Conservation (phyloP, 1,140 invertebrate genomes). For the Saccostrea echinata region DNA sequence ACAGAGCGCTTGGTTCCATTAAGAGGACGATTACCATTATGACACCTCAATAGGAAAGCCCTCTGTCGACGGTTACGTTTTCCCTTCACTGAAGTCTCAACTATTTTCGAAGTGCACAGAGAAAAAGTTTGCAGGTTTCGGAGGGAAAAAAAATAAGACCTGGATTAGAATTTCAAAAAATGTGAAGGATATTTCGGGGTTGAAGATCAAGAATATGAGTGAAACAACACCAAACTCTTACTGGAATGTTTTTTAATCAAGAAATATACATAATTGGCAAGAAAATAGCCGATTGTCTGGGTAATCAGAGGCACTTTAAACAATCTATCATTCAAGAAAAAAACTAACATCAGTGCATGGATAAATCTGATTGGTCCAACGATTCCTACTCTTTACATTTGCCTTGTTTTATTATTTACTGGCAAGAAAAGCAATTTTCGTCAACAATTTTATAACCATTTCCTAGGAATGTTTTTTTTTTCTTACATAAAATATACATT, state of each 20-base stretch:
- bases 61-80: neutral
- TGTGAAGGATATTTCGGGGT: neutral
- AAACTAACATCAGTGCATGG: neutral
- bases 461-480: neutral
- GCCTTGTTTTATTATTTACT: neutral
- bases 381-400: neutral
- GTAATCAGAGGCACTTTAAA: neutral
- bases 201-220: neutral
- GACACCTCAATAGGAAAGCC: neutral
- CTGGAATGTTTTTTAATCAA: constrained; percentile 35
- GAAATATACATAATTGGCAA: constrained; percentile 31
- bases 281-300: constrained; percentile 5
- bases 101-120: too few species aligned
- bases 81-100: too few species aligned
- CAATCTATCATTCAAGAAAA: neutral
- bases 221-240: neutral
- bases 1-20: constrained; percentile 14
- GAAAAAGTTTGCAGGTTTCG: too few species aligned
- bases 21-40: neutral
- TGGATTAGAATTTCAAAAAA: too few species aligned
- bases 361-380: neutral
- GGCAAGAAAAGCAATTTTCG: constrained; percentile 5
- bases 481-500: neutral
- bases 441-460: neutral
- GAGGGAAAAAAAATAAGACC: too few species aligned